These are phyloP conservation scores for Pavo muticus DNA, from an alignment of 2,113 vertebrate genomes.

Conservation along the genomic window DNA sequence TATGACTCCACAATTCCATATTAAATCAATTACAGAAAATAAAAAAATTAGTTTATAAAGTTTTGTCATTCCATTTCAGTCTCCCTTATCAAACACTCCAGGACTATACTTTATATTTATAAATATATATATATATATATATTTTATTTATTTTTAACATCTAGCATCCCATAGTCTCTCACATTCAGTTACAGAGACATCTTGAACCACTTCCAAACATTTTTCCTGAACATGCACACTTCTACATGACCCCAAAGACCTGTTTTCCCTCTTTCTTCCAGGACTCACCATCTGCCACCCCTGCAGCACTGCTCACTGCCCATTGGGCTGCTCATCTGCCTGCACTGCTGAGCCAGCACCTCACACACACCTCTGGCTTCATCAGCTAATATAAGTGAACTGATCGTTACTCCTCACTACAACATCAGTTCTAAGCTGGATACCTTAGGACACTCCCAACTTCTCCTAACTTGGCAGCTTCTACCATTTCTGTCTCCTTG, in stretches of 20 bases:
- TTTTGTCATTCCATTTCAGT: rapidly evolving
- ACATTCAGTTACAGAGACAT: neutral
- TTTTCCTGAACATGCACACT: neutral
- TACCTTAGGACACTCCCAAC: neutral
- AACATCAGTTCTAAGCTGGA: neutral
- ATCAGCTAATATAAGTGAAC: neutral
- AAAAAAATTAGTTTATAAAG: rapidly evolving
- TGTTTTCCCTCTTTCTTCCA: neutral
- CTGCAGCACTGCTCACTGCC: rapidly evolving
- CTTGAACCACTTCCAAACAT: neutral
- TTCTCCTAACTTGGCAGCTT: neutral
- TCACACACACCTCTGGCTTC: neutral
- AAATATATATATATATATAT: too few relatives aligned
- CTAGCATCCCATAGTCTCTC: neutral
- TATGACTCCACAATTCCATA: neutral
- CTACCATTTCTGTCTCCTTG: neutral
- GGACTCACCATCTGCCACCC: neutral
- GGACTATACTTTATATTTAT: too few relatives aligned
- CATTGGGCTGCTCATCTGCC: neutral
- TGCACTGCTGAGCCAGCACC: rapidly evolving
- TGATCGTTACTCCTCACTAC: neutral
- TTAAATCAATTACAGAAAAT: neutral
- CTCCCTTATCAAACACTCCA: neutral
- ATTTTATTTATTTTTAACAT: neutral
- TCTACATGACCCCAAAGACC: neutral